These are phyloP conservation scores for Oreocharis arfaki DNA, from an alignment of 2,113 vertebrate genomes.

Conservation along the genomic window DNA sequence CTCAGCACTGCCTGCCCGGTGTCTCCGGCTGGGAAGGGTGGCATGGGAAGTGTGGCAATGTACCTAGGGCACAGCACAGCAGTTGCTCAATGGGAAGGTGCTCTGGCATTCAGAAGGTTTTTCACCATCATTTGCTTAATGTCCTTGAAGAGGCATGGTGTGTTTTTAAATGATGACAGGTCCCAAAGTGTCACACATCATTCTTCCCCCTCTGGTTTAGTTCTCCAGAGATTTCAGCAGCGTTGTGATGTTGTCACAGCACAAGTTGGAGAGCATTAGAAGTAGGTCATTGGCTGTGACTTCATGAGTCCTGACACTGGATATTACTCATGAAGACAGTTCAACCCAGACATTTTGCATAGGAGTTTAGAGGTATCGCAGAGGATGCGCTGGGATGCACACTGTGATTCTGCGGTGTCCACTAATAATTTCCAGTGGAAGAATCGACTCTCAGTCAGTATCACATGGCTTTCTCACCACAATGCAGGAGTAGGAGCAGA, in stretches of 20 bases:
- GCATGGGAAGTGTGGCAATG: background rate
- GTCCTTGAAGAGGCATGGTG: background rate
- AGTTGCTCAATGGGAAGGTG: background rate
- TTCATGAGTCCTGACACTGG: background rate
- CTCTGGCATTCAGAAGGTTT: background rate
- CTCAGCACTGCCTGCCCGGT: fast-evolving
- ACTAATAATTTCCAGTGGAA: conserved; percentile 39
- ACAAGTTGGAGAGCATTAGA: background rate
- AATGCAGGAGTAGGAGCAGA: background rate
- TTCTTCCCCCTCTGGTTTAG: background rate
- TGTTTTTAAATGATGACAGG: background rate
- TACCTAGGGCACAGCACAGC: background rate
- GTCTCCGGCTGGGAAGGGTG: fast-evolving
- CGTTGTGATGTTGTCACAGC: background rate
- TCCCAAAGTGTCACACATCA: background rate
- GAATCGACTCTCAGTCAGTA: background rate
- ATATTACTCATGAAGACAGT: conserved; percentile 16
- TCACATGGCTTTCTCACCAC: background rate
- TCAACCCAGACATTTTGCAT: conserved; percentile 5
- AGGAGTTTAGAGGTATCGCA: background rate
- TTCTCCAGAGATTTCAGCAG: background rate
- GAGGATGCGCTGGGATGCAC: background rate
- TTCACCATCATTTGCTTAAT: background rate
- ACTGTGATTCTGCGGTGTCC: background rate
- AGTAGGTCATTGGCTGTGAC: conserved; percentile 20